Percentiles rank a stretch among this genome's conserved stretches.
Conservation (phyloP, 2,113 vertebrate genomes). For the Megaleporinus macrocephalus region DNA sequence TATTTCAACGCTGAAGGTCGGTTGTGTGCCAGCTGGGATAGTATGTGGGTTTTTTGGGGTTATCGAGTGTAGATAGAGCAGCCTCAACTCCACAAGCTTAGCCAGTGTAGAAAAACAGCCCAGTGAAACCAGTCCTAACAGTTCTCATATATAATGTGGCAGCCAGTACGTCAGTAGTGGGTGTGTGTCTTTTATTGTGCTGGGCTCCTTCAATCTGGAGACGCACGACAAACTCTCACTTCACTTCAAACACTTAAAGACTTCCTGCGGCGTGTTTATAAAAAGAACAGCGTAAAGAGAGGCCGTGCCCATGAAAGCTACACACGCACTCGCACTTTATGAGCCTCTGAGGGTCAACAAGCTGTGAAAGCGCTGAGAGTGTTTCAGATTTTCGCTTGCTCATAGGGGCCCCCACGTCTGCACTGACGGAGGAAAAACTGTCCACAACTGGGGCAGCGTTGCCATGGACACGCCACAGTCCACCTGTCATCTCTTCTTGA, state of each 20-base stretch:
- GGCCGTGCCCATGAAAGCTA: not conserved
- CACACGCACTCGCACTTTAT: not conserved
- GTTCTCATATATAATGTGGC: conserved; percentile 1
- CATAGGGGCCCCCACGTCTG: not conserved
- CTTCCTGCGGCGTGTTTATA: conserved; percentile 62
- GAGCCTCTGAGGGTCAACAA: conserved; percentile 1
- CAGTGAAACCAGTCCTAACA: too few species aligned
- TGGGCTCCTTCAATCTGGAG: conserved; percentile 60
- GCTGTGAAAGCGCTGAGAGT: not conserved
- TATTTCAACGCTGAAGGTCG: too few species aligned
- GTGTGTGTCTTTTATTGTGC: conserved; percentile 41
- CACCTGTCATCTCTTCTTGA: conserved; percentile 40
- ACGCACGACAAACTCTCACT: conserved; percentile 43
- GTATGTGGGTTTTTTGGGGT: too few species aligned
- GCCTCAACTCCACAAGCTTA: too few species aligned
- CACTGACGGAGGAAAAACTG: conserved; percentile 35
- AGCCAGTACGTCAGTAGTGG: conserved; percentile 50
- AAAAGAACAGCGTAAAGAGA: conserved; percentile 44
- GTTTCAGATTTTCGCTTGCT: not conserved
- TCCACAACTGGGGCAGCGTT: conserved; percentile 32
- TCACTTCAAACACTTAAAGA: conserved; percentile 58
- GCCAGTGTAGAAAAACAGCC: too few species aligned
- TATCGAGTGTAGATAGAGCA: too few species aligned
- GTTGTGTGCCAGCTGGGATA: too few species aligned
- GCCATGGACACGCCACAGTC: conserved; percentile 45